These are phyloP conservation scores for Geodia barretti DNA, from an alignment of 37 sponge, comb jelly and placozoan species.

Conservation along the genomic window DNA sequence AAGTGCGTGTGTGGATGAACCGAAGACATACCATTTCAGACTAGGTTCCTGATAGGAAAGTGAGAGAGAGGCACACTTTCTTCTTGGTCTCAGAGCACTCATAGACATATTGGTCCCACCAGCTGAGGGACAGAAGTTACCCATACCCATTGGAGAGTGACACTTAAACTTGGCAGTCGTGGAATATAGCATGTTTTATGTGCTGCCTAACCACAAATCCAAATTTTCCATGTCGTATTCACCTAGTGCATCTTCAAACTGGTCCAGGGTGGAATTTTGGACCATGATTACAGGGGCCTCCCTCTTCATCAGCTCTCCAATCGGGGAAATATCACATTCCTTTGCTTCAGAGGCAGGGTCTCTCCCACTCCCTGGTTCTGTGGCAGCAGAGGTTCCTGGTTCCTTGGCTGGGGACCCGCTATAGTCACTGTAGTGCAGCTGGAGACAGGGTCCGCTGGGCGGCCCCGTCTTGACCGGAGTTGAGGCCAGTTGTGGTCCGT, in stretches of 20 bases:
- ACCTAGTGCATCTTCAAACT: background rate
- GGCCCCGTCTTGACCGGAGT: background rate
- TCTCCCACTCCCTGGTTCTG: too few species aligned
- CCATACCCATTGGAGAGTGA: background rate
- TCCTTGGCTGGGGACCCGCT: background rate
- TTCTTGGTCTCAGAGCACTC: conserved; percentile 4
- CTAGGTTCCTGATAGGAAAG: conserved; percentile 11
- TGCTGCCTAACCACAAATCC: too few species aligned
- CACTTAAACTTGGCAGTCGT: too few species aligned
- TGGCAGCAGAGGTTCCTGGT: background rate
- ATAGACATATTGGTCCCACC: background rate
- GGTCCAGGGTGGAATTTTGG: background rate
- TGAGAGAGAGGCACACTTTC: conserved; percentile 31
- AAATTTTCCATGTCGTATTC: too few species aligned
- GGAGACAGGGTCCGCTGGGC: background rate
- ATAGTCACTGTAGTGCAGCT: background rate
- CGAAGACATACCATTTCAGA: background rate
- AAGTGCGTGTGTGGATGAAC: background rate
- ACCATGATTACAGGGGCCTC: background rate
- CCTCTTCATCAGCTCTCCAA: background rate
- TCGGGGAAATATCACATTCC: too few species aligned
- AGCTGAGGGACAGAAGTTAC: too few species aligned
- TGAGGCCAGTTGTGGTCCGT: conserved; percentile 3
- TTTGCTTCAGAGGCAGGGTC: too few species aligned
- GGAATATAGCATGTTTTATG: too few species aligned